Evolutionary conservation across 2,797 vertebrate species (phyloP), one percentile per base, ranked within the genome.

Genomic region (Hypotaenidia philippensis): DNA sequence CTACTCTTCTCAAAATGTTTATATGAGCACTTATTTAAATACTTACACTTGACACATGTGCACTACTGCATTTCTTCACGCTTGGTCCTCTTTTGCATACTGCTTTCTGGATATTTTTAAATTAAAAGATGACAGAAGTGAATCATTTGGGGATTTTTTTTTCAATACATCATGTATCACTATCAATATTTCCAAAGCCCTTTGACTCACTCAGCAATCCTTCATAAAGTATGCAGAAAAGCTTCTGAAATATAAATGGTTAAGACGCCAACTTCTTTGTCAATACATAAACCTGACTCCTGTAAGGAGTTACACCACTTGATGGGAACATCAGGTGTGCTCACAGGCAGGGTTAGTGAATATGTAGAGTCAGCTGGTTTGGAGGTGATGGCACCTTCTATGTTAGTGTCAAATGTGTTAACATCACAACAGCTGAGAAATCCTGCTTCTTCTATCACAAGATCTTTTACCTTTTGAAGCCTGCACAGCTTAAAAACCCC

Each of bases 61-160:
- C 36, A 36, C 23, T 65, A 56, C 31, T 74, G 81, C 23, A 56
- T 64, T 53, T 90, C 80, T 86, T 90, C 59, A 59, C 40, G 66
- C 70, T 65, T 44, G 41, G 32, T 76, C 27, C 63, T 88, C 72
- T 83, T 91, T 88, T 95, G 80, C 89, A 87, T 94, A 55, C 25
- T 72, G 53, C 40, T 80, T 36, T 64, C 94, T 77, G 87, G 77
- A 29, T 81, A 90, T 95, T 95, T 96, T 94, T 32, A 89, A 93
- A 87, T 18, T 52, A 57, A 91, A 94, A 49, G 40, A 82, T 40
- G 66, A 87, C 56, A 84, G 84, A 89, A 53, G 47, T 96, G 96
- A 96, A 88, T 92, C 94, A 95, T 66, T 63, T 50, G 87, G 95
- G 93, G 61, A 68, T 15, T 95, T 95, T 89, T 89, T 85, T 89